A percentile compares a stretch with the other conserved stretches of the same genome.
These are phyloP conservation scores for Candidula unifasciata DNA, from an alignment of 2,888 invertebrate genomes.

Conservation along the genomic window DNA sequence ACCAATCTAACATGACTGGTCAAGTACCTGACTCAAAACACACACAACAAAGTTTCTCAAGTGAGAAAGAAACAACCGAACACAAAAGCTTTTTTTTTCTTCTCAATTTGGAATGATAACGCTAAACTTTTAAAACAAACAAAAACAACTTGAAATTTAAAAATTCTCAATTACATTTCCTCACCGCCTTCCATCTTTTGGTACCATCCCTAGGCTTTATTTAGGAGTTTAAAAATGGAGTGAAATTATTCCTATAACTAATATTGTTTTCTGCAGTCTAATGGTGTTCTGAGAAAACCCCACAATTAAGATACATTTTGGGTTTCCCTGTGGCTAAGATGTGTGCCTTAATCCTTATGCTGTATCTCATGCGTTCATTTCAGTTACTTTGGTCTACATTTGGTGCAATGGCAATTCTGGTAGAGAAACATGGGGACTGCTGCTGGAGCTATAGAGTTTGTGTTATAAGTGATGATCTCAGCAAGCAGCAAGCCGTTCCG, in stretches of 20 bases:
- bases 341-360: no score
- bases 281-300: no score
- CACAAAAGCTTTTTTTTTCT: neutral
- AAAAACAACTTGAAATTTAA: constrained; percentile 23
- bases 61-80: neutral
- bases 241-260: neutral
- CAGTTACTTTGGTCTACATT: no score
- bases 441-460: no score
- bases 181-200: constrained; percentile 53
- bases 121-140: neutral
- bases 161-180: constrained; percentile 51
- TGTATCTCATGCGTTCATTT: no score
- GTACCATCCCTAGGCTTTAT: constrained; percentile 50
- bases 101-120: neutral
- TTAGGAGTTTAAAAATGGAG: neutral
- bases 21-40: neutral
- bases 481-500: no score
- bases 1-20: neutral
- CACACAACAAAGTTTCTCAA: neutral
- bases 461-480: no score
- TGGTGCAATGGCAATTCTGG: no score
- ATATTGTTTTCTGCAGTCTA: neutral
- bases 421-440: no score
- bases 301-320: no score
- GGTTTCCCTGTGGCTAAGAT: no score